Evolutionary conservation across 2,113 vertebrate species (phyloP).

Genomic region (Cyanoramphus novaezelandiae): DNA sequence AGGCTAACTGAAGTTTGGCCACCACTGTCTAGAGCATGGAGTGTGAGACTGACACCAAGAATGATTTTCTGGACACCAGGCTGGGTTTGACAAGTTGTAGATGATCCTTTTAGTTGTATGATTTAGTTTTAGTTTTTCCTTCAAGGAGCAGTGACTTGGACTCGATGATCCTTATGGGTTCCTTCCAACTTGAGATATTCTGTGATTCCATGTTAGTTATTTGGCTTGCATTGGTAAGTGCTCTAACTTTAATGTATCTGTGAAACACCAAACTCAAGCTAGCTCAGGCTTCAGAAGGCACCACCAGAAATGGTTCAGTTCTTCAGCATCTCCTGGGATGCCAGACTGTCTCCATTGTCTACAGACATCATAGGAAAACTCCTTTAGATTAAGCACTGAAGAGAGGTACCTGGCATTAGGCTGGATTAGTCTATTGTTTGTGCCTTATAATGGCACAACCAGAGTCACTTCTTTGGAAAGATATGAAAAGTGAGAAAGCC

Average conservation of each 20-base stretch:
- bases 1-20: neutral
- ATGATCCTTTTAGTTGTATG: accelerated
- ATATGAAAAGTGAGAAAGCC: neutral
- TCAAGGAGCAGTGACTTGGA: neutral
- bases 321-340: neutral
- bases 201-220: neutral
- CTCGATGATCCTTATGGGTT: neutral
- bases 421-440: neutral
- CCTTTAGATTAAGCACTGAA: neutral
- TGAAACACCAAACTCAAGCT: neutral
- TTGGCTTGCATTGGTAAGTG: neutral
- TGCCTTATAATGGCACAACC: neutral
- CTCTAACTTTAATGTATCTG: neutral
- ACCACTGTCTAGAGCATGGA: neutral
- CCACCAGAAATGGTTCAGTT: neutral
- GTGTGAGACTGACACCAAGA: neutral
- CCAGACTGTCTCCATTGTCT: neutral
- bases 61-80: neutral
- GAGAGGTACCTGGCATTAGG: neutral
- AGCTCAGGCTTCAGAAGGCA: neutral
- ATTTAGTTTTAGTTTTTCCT: neutral
- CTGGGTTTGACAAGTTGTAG: neutral
- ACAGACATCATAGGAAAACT: neutral
- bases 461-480: neutral
- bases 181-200: neutral